These are phyloP conservation scores for Misgurnus anguillicaudatus DNA, from an alignment of 2,113 vertebrate species.

Conservation along the genomic window DNA sequence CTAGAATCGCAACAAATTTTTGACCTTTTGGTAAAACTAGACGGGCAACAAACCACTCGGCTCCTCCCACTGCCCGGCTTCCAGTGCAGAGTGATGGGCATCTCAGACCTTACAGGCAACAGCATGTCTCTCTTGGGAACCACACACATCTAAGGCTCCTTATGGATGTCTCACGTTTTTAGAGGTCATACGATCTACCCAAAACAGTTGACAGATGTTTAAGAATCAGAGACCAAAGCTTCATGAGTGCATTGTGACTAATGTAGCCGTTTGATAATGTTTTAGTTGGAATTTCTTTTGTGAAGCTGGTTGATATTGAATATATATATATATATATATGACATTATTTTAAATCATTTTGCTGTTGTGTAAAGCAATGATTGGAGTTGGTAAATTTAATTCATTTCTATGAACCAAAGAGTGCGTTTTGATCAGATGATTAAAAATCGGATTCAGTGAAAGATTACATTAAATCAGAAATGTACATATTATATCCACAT, in stretches of 20 bases:
- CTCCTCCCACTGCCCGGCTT: conserved; percentile 44
- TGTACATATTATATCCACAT: too few species aligned
- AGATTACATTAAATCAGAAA: too few species aligned
- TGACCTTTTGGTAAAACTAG: conserved; percentile 47
- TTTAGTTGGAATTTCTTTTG: neutral
- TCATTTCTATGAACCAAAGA: too few species aligned
- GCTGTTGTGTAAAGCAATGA: too few species aligned
- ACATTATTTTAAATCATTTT: neutral
- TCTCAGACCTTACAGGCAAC: conserved; percentile 40
- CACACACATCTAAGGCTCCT: conserved; percentile 39
- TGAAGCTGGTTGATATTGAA: neutral
- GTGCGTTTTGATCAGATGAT: too few species aligned
- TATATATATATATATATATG: too few species aligned
- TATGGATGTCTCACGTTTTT: conserved; percentile 64
- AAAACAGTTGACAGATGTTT: conserved; percentile 69
- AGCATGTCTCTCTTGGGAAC: conserved; percentile 38
- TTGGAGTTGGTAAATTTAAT: too few species aligned
- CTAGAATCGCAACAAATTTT: conserved; percentile 10
- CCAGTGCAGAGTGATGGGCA: conserved; percentile 15
- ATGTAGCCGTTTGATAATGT: conserved; percentile 57
- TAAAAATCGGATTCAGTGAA: too few species aligned
- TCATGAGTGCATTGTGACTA: conserved; percentile 47
- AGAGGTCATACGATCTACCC: conserved; percentile 51
- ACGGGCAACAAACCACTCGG: conserved; percentile 55
- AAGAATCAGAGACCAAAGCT: conserved; percentile 39